Conservation (phyloP, 2,888 invertebrate species). For the Hoplodrina ambigua region DNA sequence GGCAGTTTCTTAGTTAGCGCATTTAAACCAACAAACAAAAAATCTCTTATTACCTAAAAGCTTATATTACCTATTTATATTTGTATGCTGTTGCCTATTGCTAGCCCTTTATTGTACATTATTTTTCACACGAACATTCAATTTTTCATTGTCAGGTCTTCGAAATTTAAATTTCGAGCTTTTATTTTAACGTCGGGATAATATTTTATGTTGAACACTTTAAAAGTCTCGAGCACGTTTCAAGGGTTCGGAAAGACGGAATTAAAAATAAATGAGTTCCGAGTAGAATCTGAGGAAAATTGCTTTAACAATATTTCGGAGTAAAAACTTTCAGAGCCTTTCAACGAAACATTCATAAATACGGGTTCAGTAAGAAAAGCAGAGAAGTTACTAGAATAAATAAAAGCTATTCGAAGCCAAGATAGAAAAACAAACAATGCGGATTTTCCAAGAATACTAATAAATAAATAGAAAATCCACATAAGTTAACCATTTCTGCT, state of each 20-base stretch:
- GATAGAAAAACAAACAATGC: conserved; percentile 16
- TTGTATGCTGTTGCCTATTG: conserved; percentile 29
- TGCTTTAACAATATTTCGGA: neutral
- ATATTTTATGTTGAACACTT: conserved; percentile 10
- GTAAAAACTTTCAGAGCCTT: conserved; percentile 1
- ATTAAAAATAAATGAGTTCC: conserved; percentile 29
- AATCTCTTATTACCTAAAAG: no score
- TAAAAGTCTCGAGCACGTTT: conserved; percentile 25
- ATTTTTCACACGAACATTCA: neutral
- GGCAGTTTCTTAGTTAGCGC: no score
- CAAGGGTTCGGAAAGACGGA: conserved; percentile 23
- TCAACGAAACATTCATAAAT: conserved; percentile 25
- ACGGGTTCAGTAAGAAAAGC: conserved; percentile 1
- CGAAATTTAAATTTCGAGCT: neutral
- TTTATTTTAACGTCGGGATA: conserved; percentile 1
- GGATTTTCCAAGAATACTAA: conserved; percentile 38
- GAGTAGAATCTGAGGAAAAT: conserved; percentile 9
- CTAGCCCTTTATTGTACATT: conserved; percentile 35
- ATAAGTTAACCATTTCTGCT: conserved; percentile 26
- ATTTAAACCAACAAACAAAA: no score
- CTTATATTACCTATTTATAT: no score
- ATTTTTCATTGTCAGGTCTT: neutral
- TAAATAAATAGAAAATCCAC: conserved; percentile 30
- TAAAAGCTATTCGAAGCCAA: conserved; percentile 3
- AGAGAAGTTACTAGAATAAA: conserved; percentile 1